phyloP scores from a whole-genome alignment of 2,113 vertebrate genomes.

The Cyanoramphus novaezelandiae region DNA sequence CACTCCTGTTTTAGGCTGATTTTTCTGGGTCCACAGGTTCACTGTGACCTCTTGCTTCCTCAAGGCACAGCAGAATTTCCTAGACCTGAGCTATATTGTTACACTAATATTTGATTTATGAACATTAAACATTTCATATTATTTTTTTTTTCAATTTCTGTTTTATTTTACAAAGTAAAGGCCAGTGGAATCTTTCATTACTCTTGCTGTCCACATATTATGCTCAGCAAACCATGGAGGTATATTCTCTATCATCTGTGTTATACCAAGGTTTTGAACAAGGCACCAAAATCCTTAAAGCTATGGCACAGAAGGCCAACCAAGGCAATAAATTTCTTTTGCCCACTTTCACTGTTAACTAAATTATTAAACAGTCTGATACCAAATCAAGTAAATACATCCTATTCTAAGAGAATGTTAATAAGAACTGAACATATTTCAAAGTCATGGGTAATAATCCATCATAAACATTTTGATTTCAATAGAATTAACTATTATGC shows the following conservation, averaged over 20 bases:
- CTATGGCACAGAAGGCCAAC: slow-evolving; percentile 37
- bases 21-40: not conserved
- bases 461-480: not conserved
- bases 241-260: slow-evolving; percentile 69
- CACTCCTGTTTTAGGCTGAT: not conserved
- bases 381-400: not conserved
- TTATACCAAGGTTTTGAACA: slow-evolving; percentile 65
- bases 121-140: not conserved
- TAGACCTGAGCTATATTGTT: not conserved
- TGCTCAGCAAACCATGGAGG: slow-evolving; percentile 63
- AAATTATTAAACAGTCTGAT: slow-evolving; percentile 40
- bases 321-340: slow-evolving; percentile 55
- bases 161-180: not conserved
- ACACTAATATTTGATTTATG: not conserved
- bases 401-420: slow-evolving; percentile 5
- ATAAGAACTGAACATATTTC: not conserved
- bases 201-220: slow-evolving; percentile 35
- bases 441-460: not conserved
- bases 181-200: slow-evolving; percentile 13
- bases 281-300: slow-evolving; percentile 56
- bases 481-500: not conserved
- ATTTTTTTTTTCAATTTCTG: not conserved
- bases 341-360: slow-evolving; percentile 34
- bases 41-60: not conserved
- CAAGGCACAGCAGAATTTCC: not conserved